Base-by-base conservation (phyloP, 1,140 invertebrate genomes). In the Lethrus apterus region DNA sequence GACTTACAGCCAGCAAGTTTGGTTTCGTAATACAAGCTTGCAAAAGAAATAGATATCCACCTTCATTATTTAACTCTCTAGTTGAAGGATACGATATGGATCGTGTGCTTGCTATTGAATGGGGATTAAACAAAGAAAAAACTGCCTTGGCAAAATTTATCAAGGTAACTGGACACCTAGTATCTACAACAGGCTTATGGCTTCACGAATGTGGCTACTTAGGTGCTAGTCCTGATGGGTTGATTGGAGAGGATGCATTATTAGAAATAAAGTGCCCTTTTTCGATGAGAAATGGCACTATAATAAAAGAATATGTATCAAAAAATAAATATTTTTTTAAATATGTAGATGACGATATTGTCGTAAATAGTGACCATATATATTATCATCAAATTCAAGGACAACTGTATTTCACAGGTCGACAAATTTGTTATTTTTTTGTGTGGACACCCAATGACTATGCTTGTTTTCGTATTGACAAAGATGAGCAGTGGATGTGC, bases 201-300 rank as follows among this genome's bases (percentile, higher is more conserved):
- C 40, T 56, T 21, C 13, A 44, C 26, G 41, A 50, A 31, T 51
- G 35, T 38, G 51, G 51, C 8, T 23, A 54, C 34, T 20, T 57
- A 14, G 49, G 42, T 15, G 51, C 44, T 7, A 54, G 52, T 19
- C 55, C 52, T 47, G 56, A 54, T 50, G 55, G 55, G 17, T 46
- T 59, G 26, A 20, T 50, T 32, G 48, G 29, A 18, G 46, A 56
- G n/a, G 49, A 58, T 14, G 44, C 38, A 5, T 26, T 54, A 30
- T 40, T 54, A 13, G 57, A 59, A 50, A 43, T 55, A 7, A 57
- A 57, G 44, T 59, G 52, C 38, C 55, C 55, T 19, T 59, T 48
- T 51, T 23, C 46, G n/a, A 48, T 26, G 18, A 34, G 46, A 48
- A 47, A 55, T 50, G 46, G 44, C 14, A 9, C 20, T 45, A 47